Evolutionary conservation across 2,797 vertebrate species (phyloP), one percentile per base, ranked within the genome.

Genomic region (Oryzias sinensis): DNA sequence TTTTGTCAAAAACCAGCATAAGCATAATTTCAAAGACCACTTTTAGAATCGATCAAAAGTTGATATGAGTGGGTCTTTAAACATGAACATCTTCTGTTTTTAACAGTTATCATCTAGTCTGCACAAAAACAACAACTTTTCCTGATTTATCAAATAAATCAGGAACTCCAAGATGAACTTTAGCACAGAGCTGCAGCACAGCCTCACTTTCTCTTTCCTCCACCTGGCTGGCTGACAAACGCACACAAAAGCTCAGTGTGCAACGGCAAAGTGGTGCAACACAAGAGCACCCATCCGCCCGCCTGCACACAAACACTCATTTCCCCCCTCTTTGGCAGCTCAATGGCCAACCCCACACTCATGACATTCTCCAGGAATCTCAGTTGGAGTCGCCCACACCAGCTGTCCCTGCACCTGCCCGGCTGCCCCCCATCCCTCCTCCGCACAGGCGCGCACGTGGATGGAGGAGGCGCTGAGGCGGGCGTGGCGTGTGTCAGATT

Each of bases 351-450:
- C 71, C 70, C 72, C 76, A 59, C 60, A 81, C 77, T 82, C 80
- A 80, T 71, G 76, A 72, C 67, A 66, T 82, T 80, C 78, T 84
- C 77, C 15, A 79, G 76, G 82, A 86, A 81, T 85, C 66, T 76
- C 57, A 20, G 80, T 78, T 79, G 64, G 77, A 82, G 89, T 72
- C 81, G 80, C 84, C 85, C 90, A 84, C 83, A 87, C 87, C 90
- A 92, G 89, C 91, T 92, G 91, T 90, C 90, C 84, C 69, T 90
- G 91, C 89, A 92, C 92, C 91, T 92, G 91, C 84, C 88, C 76
- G 65, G 79, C 65, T 87, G 71, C 77, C 84, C 82, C 78, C 74
- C 61, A 65, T 78, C 74, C 47, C 45, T 24, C 18, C 68, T 24
- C 18, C 68, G 11, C 47, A 46, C 56, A 52, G 52, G 56, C 62